These are phyloP conservation scores for Furcifer pardalis DNA, from an alignment of 2,797 vertebrate genomes.

Conservation along the genomic window DNA sequence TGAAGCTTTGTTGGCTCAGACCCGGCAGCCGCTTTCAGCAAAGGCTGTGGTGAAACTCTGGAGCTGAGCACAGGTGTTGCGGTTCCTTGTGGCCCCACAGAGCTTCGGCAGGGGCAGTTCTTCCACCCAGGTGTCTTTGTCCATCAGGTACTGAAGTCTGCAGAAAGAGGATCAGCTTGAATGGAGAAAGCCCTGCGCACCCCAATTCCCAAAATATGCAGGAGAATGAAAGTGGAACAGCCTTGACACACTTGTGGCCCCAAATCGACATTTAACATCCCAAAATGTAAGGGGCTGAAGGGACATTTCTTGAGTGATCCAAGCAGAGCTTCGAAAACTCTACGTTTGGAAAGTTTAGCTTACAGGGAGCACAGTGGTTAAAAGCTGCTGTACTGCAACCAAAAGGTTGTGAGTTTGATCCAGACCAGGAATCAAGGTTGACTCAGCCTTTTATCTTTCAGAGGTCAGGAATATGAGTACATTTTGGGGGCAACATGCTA, in stretches of 20 bases:
- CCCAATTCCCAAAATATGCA: background rate
- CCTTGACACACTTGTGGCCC: background rate
- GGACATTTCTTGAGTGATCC: background rate
- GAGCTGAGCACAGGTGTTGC: constrained; percentile 29
- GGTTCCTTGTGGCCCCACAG: constrained; percentile 28
- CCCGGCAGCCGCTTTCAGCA: background rate
- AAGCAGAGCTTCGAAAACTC: too few species aligned
- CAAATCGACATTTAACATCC: too few species aligned
- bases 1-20: constrained; percentile 2
- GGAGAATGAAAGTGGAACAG: background rate
- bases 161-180: background rate
- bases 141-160: constrained; percentile 47
- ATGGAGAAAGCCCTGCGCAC: background rate
- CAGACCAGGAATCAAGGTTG: too few species aligned
- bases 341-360: too few species aligned
- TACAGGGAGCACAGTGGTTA: too few species aligned
- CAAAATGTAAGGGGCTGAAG: background rate
- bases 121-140: constrained; percentile 47
- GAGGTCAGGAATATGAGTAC: too few species aligned
- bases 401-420: too few species aligned
- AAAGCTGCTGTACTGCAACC: too few species aligned
- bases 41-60: constrained; percentile 19
- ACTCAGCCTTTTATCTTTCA: too few species aligned
- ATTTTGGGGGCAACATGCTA: too few species aligned
- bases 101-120: background rate